These are phyloP conservation scores for Drosophila incognita DNA, from an alignment of 2,888 invertebrate species.

Conservation along the genomic window DNA sequence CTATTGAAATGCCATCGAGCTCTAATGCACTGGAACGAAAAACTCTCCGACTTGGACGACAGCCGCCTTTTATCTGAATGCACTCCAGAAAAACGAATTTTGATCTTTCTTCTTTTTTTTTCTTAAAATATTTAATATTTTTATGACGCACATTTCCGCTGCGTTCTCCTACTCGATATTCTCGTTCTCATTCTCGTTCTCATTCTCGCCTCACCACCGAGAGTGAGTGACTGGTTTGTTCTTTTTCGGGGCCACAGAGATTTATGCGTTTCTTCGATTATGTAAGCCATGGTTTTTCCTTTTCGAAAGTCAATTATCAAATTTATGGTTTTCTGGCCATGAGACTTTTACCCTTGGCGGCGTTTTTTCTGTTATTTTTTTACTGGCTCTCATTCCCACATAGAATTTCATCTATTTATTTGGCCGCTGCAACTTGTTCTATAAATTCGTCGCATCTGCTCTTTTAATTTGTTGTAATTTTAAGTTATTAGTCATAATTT, in stretches of 20 bases:
- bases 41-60: slow-evolving; percentile 18
- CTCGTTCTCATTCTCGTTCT: background rate
- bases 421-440: slow-evolving; percentile 10
- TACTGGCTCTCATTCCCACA: slow-evolving; percentile 59
- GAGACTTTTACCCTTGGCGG: slow-evolving; percentile 52
- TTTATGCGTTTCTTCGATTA: slow-evolving; percentile 78
- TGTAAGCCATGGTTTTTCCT: slow-evolving; percentile 67
- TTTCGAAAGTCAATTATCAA: slow-evolving; percentile 80
- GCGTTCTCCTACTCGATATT: slow-evolving; percentile 17
- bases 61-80: slow-evolving; percentile 45
- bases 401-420: slow-evolving; percentile 24
- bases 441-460: slow-evolving; percentile 57
- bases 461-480: slow-evolving; percentile 76
- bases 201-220: slow-evolving; percentile 22
- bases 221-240: slow-evolving; percentile 65
- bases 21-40: slow-evolving; percentile 73
- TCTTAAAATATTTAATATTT: slow-evolving; percentile 72
- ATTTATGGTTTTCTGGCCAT: slow-evolving; percentile 74
- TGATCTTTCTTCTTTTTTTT: slow-evolving; percentile 40
- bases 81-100: slow-evolving; percentile 50
- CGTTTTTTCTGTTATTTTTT: slow-evolving; percentile 26
- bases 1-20: slow-evolving; percentile 63
- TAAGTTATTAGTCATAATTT: slow-evolving; percentile 82
- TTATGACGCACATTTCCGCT: slow-evolving; percentile 79
- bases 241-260: slow-evolving; percentile 48